phyloP scores from a whole-genome alignment of 2,113 vertebrate genomes.

The Ictalurus punctatus region DNA sequence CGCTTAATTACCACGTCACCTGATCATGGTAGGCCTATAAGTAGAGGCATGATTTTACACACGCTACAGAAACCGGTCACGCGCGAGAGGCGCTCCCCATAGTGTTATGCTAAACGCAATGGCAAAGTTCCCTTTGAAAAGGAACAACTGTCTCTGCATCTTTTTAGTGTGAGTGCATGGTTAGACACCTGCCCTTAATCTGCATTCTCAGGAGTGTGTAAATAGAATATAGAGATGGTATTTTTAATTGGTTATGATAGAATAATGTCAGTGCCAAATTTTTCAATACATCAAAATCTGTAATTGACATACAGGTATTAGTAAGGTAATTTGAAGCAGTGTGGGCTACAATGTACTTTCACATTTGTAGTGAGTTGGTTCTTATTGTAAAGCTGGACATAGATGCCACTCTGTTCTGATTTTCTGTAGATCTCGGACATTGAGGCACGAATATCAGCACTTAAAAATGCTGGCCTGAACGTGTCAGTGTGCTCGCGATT shows the following conservation, averaged over 20 bases:
- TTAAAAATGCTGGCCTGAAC: conserved; percentile 91
- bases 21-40: too few species aligned
- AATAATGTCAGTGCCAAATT: background rate
- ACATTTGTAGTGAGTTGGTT: background rate
- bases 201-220: too few species aligned
- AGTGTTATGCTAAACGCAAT: too few species aligned
- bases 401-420: background rate
- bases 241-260: too few species aligned
- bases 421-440: conserved; percentile 88
- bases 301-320: background rate
- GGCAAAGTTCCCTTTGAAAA: too few species aligned
- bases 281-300: background rate
- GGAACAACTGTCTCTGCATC: background rate
- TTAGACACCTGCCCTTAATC: too few species aligned
- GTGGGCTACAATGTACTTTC: background rate
- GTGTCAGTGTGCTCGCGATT: conserved; percentile 84
- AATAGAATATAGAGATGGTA: too few species aligned
- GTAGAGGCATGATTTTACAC: too few species aligned
- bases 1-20: too few species aligned
- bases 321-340: background rate
- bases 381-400: background rate
- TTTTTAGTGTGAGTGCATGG: background rate
- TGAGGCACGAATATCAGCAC: conserved; percentile 93
- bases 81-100: too few species aligned
- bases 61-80: too few species aligned